Evolutionary conservation across 2,113 vertebrate species (phyloP).

Genomic region (Corvus cornix): DNA sequence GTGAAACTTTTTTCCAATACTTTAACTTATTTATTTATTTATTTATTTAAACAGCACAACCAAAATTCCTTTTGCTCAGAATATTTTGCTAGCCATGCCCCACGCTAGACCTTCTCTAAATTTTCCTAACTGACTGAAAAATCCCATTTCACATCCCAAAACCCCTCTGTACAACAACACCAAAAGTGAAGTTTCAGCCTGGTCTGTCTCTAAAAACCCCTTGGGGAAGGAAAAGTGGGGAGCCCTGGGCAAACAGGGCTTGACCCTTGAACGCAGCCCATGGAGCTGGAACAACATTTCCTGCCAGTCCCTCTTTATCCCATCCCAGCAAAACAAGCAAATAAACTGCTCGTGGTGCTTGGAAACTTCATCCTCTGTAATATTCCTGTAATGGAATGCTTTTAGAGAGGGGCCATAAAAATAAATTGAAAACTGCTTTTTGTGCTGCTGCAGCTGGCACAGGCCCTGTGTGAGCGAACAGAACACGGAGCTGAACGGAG

Average conservation of each 20-base stretch:
- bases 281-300: neutral
- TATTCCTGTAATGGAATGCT: conserved; percentile 79
- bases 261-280: conserved; percentile 14
- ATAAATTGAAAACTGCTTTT: conserved; percentile 77
- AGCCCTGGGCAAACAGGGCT: neutral
- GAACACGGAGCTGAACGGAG: conserved; percentile 54
- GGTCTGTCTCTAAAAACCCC: neutral
- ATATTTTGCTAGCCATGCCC: neutral
- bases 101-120: accelerated
- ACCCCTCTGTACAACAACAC: neutral
- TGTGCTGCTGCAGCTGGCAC: conserved; percentile 69
- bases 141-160: neutral
- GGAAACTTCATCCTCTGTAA: conserved; percentile 64
- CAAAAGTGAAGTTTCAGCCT: neutral
- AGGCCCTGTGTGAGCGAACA: conserved; percentile 68
- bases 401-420: conserved; percentile 80
- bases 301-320: conserved; percentile 44
- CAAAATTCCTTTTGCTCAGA: neutral
- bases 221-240: neutral
- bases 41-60: neutral
- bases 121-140: neutral
- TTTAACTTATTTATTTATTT: neutral
- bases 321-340: conserved; percentile 67
- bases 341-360: conserved; percentile 64
- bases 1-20: neutral